These are phyloP conservation scores for Sternotherus odoratus DNA, from an alignment of 2,797 vertebrate genomes.

Conservation along the genomic window DNA sequence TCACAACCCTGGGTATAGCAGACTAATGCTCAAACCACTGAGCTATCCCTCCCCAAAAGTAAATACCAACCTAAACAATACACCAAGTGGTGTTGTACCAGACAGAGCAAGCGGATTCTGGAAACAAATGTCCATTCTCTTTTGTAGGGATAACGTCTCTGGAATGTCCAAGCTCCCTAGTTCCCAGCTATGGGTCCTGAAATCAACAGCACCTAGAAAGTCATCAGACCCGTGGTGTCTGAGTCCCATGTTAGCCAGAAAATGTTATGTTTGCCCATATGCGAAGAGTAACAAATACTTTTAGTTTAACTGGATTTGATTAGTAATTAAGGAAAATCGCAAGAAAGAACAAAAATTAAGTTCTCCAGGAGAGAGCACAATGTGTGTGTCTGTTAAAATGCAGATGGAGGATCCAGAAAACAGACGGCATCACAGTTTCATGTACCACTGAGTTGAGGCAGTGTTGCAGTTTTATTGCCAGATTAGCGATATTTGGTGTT, in stretches of 20 bases:
- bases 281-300: background rate
- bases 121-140: background rate
- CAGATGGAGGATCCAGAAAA: background rate
- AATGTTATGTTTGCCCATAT: background rate
- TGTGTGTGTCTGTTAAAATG: background rate
- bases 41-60: background rate
- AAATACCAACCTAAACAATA: background rate
- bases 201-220: background rate
- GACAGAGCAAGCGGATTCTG: background rate
- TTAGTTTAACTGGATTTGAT: background rate
- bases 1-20: no score
- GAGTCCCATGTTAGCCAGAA: background rate
- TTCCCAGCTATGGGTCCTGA: background rate
- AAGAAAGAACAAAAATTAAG: background rate
- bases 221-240: background rate
- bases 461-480: background rate
- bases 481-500: background rate
- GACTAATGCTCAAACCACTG: no score
- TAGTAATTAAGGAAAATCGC: background rate
- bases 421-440: background rate
- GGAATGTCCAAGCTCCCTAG: background rate
- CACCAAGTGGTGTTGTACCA: background rate
- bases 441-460: background rate
- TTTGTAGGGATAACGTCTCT: background rate
- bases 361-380: background rate